Percentiles rank a stretch among this genome's conserved stretches.
Conservation (phyloP, 2,113 vertebrate species). For the Tachycineta bicolor region DNA sequence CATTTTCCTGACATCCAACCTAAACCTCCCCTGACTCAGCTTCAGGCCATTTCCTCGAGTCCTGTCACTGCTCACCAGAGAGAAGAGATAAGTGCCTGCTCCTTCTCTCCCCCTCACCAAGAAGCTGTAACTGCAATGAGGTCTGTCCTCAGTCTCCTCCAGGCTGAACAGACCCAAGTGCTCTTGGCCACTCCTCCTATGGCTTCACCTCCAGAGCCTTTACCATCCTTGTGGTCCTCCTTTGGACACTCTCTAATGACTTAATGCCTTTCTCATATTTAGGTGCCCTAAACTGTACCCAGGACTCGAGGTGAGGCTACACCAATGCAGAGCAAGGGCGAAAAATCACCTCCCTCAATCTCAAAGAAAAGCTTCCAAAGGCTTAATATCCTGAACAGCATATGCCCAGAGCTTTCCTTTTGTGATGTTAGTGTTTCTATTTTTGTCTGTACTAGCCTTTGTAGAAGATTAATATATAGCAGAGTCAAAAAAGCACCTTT, state of each 20-base stretch:
- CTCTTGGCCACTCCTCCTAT: rapidly evolving
- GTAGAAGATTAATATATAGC: not conserved
- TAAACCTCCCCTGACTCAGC: not conserved
- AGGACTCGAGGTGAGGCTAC: not conserved
- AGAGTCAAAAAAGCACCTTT: not conserved
- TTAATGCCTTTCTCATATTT: not conserved
- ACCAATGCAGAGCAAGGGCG: not conserved
- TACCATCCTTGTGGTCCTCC: not conserved
- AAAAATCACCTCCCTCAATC: not conserved
- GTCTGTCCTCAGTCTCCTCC: not conserved
- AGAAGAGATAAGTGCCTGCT: not conserved
- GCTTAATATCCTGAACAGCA: not conserved
- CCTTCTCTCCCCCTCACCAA: rapidly evolving
- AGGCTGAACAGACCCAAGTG: not conserved
- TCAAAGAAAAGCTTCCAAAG: not conserved
- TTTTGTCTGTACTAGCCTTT: not conserved
- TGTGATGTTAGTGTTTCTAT: not conserved
- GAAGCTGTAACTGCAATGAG: rapidly evolving
- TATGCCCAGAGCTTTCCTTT: not conserved
- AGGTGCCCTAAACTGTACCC: not conserved
- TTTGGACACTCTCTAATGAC: not conserved
- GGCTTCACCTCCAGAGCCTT: not conserved
- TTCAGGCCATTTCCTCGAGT: rapidly evolving
- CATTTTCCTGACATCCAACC: rapidly evolving
- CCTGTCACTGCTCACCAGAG: not conserved